These are phyloP conservation scores for Probosciger aterrimus DNA, from an alignment of 2,113 vertebrate genomes.

Conservation along the genomic window DNA sequence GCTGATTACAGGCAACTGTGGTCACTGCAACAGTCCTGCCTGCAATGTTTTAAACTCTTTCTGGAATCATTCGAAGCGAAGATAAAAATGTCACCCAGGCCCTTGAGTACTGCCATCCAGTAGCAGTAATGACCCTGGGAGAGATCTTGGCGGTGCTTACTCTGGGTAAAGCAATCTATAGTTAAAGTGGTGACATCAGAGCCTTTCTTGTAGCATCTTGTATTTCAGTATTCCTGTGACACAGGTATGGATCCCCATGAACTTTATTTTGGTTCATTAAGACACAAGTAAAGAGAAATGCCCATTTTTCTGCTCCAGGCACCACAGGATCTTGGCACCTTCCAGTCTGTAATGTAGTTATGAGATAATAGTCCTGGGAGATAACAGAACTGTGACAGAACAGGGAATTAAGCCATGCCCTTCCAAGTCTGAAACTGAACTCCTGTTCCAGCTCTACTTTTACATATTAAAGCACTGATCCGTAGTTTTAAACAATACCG, in stretches of 20 bases:
- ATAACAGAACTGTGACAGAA: background rate
- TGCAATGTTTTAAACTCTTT: background rate
- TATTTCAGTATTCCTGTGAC: background rate
- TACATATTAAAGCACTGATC: background rate
- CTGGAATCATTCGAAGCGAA: background rate
- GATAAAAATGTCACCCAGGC: background rate
- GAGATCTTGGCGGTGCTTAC: background rate
- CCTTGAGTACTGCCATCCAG: background rate
- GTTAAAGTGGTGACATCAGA: background rate
- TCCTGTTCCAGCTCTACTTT: background rate
- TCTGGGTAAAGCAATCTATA: background rate
- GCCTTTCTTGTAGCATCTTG: background rate
- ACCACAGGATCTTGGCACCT: background rate
- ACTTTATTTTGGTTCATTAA: background rate
- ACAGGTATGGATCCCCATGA: background rate
- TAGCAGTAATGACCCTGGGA: background rate
- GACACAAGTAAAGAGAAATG: background rate
- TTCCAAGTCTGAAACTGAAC: background rate
- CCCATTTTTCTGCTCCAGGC: background rate
- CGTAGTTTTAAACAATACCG: background rate
- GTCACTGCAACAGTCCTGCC: background rate
- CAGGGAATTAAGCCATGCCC: background rate
- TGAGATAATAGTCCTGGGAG: background rate
- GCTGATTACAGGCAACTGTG: background rate
- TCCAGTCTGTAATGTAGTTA: background rate